These are phyloP conservation scores for Hyalella azteca DNA, from an alignment of 2,888 invertebrate species.

Conservation along the genomic window DNA sequence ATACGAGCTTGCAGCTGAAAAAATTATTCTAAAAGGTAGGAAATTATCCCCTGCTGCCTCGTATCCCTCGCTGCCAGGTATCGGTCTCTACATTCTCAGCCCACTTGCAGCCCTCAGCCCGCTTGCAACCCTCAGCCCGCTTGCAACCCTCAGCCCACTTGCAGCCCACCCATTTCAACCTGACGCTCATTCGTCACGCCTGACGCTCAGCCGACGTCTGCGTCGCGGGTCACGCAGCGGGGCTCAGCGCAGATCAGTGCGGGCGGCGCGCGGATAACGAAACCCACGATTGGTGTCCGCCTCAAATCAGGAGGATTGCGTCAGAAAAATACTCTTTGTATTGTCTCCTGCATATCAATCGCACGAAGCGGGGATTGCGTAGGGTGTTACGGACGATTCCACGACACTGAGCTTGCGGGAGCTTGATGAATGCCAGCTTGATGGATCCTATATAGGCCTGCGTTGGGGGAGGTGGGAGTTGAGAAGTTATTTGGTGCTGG, in stretches of 20 bases:
- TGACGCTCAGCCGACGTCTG: not conserved
- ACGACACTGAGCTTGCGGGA: not conserved
- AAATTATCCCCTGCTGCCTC: not conserved
- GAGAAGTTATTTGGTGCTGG: too few relatives aligned
- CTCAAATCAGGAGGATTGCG: not conserved
- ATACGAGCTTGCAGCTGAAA: too few relatives aligned
- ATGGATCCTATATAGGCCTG: too few relatives aligned
- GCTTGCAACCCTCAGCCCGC: not conserved
- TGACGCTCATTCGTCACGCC: not conserved
- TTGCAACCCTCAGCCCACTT: not conserved
- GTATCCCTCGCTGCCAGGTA: not conserved
- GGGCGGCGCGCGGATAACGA: slow-evolving; percentile 9
- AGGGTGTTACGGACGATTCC: not conserved
- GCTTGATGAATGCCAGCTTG: not conserved
- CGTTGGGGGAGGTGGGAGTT: too few relatives aligned
- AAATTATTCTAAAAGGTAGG: not conserved
- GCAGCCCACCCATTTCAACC: not conserved
- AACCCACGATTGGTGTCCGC: not conserved
- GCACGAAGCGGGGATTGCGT: not conserved
- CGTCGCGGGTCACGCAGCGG: not conserved
- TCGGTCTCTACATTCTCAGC: not conserved
- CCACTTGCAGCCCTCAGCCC: not conserved
- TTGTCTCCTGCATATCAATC: slow-evolving; percentile 14
- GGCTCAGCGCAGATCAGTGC: not conserved
- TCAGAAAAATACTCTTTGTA: slow-evolving; percentile 11